Evolutionary conservation across 2,797 vertebrate genomes (phyloP), one percentile per base, ranked within the genome.

Genomic region (Moxostoma hubbsi): DNA sequence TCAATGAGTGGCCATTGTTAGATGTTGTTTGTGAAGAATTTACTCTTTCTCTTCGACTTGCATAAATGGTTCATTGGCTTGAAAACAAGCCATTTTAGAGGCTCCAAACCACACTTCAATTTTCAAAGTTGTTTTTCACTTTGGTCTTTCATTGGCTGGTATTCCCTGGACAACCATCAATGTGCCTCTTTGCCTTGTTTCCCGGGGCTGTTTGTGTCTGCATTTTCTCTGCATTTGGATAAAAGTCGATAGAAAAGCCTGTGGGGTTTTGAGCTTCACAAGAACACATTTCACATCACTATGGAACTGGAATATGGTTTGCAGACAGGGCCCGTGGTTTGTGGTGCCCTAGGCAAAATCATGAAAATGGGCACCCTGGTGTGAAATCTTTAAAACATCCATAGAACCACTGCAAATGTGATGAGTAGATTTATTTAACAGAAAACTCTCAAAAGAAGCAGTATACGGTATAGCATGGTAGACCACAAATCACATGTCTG

Each of bases 241-340:
- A 13, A 57, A 58, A 51, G 51, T n/a, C 12, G 59, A 77, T 24
- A 64, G 10, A 79, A 9, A 47, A 49, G n/a, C 15, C 16, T 18
- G 53, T 45, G 62, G 58, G 58, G 36, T 36, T 62, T 61, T 68
- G 55, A 10, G 24, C 53, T 63, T 73, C 6, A 12, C 16, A 7
- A 53, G 69, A 79, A 63, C 11, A 80, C 65, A 72, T 71, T 62
- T 12, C 71, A 65, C 36, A 57, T 81, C 74, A 81, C 55, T 68
- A 75, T 66, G 65, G 47, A 82, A 69, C 53, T 18, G 55, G 53
- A 43, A 57, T 68, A 50, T 11, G 53, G 79, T 18, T 9, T 76
- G 36, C 36, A 5, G 36, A 36, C 36, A 36, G 36, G 36, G 36
- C 36, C 36, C 36, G 4, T 36, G 36, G 36, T 36, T 36, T 36